These are phyloP conservation scores for Crocallis elinguaria DNA, from an alignment of 2,888 invertebrate genomes.

Conservation along the genomic window DNA sequence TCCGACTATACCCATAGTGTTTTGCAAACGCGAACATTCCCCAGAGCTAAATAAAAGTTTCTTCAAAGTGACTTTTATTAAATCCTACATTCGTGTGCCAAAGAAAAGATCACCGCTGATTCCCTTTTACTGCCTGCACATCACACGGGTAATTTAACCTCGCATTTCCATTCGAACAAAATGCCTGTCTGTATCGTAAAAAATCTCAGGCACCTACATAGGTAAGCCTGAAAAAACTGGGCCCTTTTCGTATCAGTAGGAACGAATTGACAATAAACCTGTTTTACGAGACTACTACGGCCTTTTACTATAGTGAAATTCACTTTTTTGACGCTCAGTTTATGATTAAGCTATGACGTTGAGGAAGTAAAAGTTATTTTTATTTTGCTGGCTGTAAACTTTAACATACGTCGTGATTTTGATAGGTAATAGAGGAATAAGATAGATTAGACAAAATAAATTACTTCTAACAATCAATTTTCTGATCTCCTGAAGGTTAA, in stretches of 20 bases:
- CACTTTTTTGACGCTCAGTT: too few species aligned
- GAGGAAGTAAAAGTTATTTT: slow-evolving; percentile 4
- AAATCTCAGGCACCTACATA: slow-evolving; percentile 40
- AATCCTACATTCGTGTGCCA: slow-evolving; percentile 21
- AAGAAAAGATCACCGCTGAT: slow-evolving; percentile 24
- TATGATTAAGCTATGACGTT: too few species aligned
- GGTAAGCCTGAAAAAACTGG: slow-evolving; percentile 48
- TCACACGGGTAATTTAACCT: slow-evolving; percentile 41
- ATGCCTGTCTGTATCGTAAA: slow-evolving; percentile 42
- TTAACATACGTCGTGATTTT: too few species aligned
- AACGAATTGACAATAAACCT: slow-evolving; percentile 55
- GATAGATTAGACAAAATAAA: too few species aligned
- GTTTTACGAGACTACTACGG: slow-evolving; percentile 42
- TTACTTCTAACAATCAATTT: too few species aligned
- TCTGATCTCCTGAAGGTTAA: too few species aligned
- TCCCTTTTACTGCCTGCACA: slow-evolving; percentile 30
- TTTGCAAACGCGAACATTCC: not conserved
- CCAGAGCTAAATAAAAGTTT: not conserved
- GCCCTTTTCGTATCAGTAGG: slow-evolving; percentile 52
- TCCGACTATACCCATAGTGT: not conserved
- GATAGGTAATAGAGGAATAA: too few species aligned
- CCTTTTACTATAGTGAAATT: slow-evolving; percentile 22
- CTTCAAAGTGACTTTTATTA: slow-evolving; percentile 3
- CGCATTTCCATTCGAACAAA: slow-evolving; percentile 28
- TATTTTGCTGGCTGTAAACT: slow-evolving; percentile 12